Evolutionary conservation across 2,113 vertebrate species (phyloP), one percentile per base, ranked within the genome.

Genomic region (Ahaetulla prasina): DNA sequence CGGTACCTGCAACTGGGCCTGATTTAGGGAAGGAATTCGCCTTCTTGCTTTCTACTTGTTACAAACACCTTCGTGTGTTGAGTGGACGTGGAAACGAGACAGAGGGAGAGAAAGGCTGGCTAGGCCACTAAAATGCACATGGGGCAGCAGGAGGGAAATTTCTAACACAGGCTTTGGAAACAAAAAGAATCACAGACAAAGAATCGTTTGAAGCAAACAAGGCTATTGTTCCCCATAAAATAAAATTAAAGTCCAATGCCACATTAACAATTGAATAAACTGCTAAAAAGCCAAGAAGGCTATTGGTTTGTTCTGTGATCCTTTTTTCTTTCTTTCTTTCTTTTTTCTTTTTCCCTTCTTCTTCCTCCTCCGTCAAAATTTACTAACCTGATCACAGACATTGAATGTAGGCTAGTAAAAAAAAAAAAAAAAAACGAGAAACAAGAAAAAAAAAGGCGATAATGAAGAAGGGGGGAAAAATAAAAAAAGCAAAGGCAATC

Each of bases 371-470:
- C 93, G 97, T 97, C 95, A 95, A 95, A 97, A 98, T 98, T 98
- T 99, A 99, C 99, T 99, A 98, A 99, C 99, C 99, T 99, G 99
- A 97, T 99, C 99, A 99, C 98, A 99, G 98, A 99, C 98, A 99
- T 97, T 99, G 99, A 99, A 98, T 98, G 99, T 99, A 97, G 99
- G 99, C 99, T 99, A 99, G 98, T 98, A 98, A 98, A 98, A 99
- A 98, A 98, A 99, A 98, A 97, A 99, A 97, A 99, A 98, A 3
- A 18, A n/a, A 68, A 60, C 23, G 4, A n/a, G 60, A 98, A 98
- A 98, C 98, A 99, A 98, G 98, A 99, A 98, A 97, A 99, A 92
- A 60, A 86, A 99, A 98, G 97, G 98, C 98, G 98, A 98, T 97
- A 5, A 98, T 98, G 98, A 98, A 98, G 98, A 98, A 98, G 30